phyloP scores from a whole-genome alignment of 2,113 vertebrate genomes.

The Corydoras maculifer region DNA sequence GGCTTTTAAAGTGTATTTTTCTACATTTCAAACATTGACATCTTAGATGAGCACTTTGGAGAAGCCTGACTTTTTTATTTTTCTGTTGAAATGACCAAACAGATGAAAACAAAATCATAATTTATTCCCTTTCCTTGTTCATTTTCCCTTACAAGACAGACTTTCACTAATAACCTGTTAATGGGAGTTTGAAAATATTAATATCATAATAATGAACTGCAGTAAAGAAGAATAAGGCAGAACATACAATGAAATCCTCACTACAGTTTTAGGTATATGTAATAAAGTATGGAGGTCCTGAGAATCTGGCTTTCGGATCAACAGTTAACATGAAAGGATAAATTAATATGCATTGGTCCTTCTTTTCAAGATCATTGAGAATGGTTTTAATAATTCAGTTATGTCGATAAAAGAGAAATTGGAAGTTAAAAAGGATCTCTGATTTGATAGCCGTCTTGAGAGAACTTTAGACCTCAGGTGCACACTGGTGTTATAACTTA shows the following conservation, averaged over 20 bases:
- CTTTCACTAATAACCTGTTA: conserved; percentile 32
- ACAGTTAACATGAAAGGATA: conserved; percentile 39
- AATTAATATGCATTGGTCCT: conserved; percentile 35
- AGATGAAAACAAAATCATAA: too few species aligned
- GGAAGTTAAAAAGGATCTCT: conserved; percentile 7
- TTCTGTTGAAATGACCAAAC: background rate
- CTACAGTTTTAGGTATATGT: conserved; percentile 22
- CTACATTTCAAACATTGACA: too few species aligned
- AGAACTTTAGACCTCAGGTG: conserved; percentile 17
- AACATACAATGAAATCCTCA: conserved; percentile 25
- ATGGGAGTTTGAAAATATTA: conserved; percentile 13
- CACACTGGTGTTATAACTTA: conserved; percentile 8
- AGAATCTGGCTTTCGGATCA: conserved; percentile 27
- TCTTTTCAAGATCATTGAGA: conserved; percentile 24
- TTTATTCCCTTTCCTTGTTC: too few species aligned
- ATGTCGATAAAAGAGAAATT: conserved; percentile 9
- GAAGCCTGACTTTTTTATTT: too few species aligned
- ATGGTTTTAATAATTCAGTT: conserved; percentile 30
- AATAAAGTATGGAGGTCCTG: conserved; percentile 23
- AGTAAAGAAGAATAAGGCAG: conserved; percentile 3
- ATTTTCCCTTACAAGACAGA: background rate
- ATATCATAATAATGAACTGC: conserved; percentile 16
- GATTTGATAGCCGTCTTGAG: conserved; percentile 2
- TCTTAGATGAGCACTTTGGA: too few species aligned
- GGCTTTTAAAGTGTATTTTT: too few species aligned